Conservation (phyloP, 2,797 vertebrate genomes). For the Austrolebias charrua region DNA sequence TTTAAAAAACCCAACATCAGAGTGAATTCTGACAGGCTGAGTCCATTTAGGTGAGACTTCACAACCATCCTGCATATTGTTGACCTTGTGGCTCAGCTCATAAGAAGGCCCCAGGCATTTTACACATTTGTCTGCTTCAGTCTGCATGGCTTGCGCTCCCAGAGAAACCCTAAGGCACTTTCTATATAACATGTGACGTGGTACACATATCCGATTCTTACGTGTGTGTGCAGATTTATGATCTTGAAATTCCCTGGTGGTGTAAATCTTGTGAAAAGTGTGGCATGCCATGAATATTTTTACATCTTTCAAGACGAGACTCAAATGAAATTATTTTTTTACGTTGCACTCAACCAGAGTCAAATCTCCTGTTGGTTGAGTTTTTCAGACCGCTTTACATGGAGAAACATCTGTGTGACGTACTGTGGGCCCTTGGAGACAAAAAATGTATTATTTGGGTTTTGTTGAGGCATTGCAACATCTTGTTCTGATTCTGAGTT, state of each 20-base stretch:
- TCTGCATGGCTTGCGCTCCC: constrained; percentile 1
- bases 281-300: constrained; percentile 55
- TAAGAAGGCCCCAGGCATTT: constrained; percentile 48
- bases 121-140: constrained; percentile 31
- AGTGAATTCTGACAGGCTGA: constrained; percentile 61
- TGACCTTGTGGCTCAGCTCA: constrained; percentile 60
- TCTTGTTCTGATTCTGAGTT: constrained; percentile 5
- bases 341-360: constrained; percentile 8
- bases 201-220: neutral
- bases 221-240: constrained; percentile 8
- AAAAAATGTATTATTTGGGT: constrained; percentile 28
- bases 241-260: constrained; percentile 26
- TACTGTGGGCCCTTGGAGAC: constrained; percentile 21
- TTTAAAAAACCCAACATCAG: neutral
- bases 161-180: constrained; percentile 16
- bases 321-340: constrained; percentile 13
- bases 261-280: constrained; percentile 49
- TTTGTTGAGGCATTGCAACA: constrained; percentile 31
- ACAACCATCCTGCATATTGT: constrained; percentile 50
- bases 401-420: constrained; percentile 35
- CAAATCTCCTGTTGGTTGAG: constrained; percentile 28
- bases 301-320: constrained; percentile 46
- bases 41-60: constrained; percentile 36
- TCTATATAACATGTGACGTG: neutral
- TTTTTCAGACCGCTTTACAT: constrained; percentile 27